Evolutionary conservation across 2,797 vertebrate species (phyloP), one percentile per base, ranked within the genome.

Genomic region (Euthynnus affinis): DNA sequence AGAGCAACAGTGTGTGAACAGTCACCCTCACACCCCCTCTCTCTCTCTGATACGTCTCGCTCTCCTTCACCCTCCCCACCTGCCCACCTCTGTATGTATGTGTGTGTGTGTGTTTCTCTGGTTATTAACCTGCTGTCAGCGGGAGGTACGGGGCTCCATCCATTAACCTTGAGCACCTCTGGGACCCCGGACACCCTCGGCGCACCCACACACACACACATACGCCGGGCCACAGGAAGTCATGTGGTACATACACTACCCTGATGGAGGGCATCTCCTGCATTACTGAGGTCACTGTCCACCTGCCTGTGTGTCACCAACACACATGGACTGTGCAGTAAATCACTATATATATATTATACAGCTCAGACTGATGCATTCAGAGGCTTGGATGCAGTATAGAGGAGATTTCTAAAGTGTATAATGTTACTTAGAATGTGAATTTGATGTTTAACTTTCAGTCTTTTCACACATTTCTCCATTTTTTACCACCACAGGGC

Each of bases 111-210:
- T 32, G 4, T 32, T 65, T 82, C 61, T 76, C 65, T 73, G 70
- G 83, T 90, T 91, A 91, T 93, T 93, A 93, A 90, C 81, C 76
- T 83, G 84, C 89, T 92, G 89, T 94, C 89, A 91, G 77, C 49
- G 42, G 51, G 76, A 87, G 78, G 79, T 52, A 80, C 55, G 62
- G 82, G 74, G 56, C 70, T 77, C 86, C 88, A 92, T 93, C 91
- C 89, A 94, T 93, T 94, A 93, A 93, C 91, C 88, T 86, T 58
- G 79, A 85, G 78, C 83, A 91, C 87, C 76, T 65, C 82, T 51
- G 83, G 87, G 84, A 68, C 89, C 81, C 53, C 68, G 81, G 85
- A 42, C 78, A 76, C 69, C 61, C 12, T 71, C 62, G 37, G 20
- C 25, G 18, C 25, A 51, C 0, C 66, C 27, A 81, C 2, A 71